A percentile compares a stretch with the other conserved stretches of the same genome.
Evolutionary conservation across 2,113 vertebrate species (phyloP).

Genomic region (Ammodytes marinus): DNA sequence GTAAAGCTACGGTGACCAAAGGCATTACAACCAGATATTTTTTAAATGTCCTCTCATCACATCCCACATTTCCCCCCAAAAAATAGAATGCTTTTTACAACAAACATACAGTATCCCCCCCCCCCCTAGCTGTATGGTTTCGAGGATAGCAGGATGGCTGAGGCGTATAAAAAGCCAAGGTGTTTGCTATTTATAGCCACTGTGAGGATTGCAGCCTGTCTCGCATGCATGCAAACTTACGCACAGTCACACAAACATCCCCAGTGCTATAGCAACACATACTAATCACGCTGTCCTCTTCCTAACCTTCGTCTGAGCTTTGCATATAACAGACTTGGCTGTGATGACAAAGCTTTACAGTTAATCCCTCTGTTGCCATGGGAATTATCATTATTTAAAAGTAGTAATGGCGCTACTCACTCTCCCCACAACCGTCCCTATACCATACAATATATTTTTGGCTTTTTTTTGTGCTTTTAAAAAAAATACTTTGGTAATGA

Average conservation of each 20-base stretch:
- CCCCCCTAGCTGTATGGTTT: background rate
- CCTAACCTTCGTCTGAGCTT: constrained; percentile 62
- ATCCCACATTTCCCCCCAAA: background rate
- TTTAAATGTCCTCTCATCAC: background rate
- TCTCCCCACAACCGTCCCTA: background rate
- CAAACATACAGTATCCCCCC: background rate
- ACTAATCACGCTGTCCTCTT: constrained; percentile 53
- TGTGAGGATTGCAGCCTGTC: constrained; percentile 18
- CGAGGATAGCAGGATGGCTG: constrained; percentile 4
- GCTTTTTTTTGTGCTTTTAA: background rate
- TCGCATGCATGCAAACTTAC: constrained; percentile 30
- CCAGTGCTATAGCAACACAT: background rate
- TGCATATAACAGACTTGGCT: constrained; percentile 27
- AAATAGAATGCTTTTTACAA: background rate
- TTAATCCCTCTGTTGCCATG: constrained; percentile 43
- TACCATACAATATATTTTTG: background rate
- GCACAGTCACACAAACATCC: constrained; percentile 9
- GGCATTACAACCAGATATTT: background rate
- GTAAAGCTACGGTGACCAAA: background rate
- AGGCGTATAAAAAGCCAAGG: constrained; percentile 22
- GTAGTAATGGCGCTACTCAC: constrained; percentile 10
- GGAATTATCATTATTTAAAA: constrained; percentile 23
- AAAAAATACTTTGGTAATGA: background rate
- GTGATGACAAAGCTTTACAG: constrained; percentile 33
- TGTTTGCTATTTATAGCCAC: constrained; percentile 55